These are phyloP conservation scores for Pyxicephalus adspersus DNA, from an alignment of 2,113 vertebrate genomes.

Conservation along the genomic window DNA sequence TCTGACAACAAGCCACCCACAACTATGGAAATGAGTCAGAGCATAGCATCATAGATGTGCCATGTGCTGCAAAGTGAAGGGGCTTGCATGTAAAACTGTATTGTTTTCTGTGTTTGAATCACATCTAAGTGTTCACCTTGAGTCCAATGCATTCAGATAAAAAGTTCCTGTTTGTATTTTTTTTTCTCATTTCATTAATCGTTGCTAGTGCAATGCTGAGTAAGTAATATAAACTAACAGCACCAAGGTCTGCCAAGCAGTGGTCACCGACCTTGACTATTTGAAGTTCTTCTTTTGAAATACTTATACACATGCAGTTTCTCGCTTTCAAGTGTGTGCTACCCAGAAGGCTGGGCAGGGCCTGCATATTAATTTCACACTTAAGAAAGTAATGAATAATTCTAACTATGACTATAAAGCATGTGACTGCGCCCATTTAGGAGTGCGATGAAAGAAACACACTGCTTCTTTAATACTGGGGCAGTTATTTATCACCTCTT, in stretches of 20 bases:
- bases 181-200: too few species aligned
- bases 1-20: too few species aligned
- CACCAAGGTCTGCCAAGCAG: not conserved
- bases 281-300: not conserved
- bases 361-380: conserved; percentile 27
- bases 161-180: too few species aligned
- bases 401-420: conserved; percentile 23
- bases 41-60: too few species aligned
- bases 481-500: conserved; percentile 28
- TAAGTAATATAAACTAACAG: not conserved
- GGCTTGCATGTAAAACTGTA: too few species aligned
- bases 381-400: conserved; percentile 36
- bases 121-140: too few species aligned
- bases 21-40: too few species aligned
- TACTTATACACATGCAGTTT: not conserved
- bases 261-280: not conserved
- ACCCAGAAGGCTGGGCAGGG: not conserved
- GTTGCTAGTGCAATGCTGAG: too few species aligned
- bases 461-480: conserved; percentile 39
- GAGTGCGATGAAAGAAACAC: conserved; percentile 43
- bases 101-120: too few species aligned
- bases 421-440: conserved; percentile 33
- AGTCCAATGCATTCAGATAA: too few species aligned
- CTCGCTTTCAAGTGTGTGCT: conserved; percentile 17
- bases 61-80: too few species aligned